Evolutionary conservation across 1,140 invertebrate species (phyloP).

Genomic region (Octopus sinensis): DNA sequence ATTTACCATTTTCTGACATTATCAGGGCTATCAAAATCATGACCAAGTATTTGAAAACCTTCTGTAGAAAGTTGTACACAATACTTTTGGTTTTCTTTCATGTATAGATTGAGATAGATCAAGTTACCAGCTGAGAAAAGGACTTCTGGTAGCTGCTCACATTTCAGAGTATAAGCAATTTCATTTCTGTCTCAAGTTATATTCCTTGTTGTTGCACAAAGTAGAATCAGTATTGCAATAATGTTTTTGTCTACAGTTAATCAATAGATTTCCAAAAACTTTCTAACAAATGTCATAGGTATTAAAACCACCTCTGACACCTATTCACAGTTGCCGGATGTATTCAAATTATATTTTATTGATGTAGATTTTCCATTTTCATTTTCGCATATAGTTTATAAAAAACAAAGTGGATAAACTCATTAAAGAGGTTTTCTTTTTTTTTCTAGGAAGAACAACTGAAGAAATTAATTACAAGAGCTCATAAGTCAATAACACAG

Average conservation of each 20-base stretch:
- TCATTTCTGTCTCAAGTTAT: slow-evolving; percentile 66
- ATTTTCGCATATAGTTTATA: no score
- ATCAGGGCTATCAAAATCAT: slow-evolving; percentile 64
- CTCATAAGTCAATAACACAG: background rate
- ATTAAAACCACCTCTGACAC: no score
- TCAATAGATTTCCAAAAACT: no score
- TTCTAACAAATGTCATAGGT: no score
- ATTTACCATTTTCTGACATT: slow-evolving; percentile 45
- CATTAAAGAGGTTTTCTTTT: no score
- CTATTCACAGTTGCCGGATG: no score
- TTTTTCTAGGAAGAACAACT: background rate
- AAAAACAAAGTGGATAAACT: no score
- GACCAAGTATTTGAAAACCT: slow-evolving; percentile 68
- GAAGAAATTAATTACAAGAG: slow-evolving; percentile 4
- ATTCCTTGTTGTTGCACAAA: slow-evolving; percentile 25
- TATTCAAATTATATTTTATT: no score
- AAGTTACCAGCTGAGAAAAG: slow-evolving; percentile 63
- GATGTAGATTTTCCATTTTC: no score
- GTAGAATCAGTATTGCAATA: background rate
- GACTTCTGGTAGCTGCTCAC: slow-evolving; percentile 65
- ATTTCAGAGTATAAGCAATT: slow-evolving; percentile 71
- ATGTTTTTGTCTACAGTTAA: no score
- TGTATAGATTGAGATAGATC: slow-evolving; percentile 76
- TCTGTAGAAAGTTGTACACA: slow-evolving; percentile 71
- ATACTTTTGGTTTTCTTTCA: slow-evolving; percentile 69